Base-by-base conservation (phyloP, 2,113 vertebrate genomes). In the Chaetura pelagica region DNA sequence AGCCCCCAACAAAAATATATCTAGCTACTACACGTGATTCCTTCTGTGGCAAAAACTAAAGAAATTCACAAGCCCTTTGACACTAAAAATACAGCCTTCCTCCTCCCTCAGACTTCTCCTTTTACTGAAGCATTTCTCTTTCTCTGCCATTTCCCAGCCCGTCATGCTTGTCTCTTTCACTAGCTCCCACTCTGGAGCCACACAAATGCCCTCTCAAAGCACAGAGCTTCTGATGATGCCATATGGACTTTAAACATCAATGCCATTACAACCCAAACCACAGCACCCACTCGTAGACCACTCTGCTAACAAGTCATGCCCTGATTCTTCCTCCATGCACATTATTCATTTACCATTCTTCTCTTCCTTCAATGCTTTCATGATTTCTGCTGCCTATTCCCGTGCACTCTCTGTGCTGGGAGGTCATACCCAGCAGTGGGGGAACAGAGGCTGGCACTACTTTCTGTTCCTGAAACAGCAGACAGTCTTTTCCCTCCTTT, bases 31-130 rank as follows among this genome's bases (percentile, higher is more conserved):
- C 52, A 24, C 0, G 40, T n/a, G 84, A 85, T 77, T 69, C 34
- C 63, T 89, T 40, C 1, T 0, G 30, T 23, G 51, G 86, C 66
- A 93, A 90, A 87, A 62, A 32, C 26, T 76, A 77, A 21, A 82
- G 29, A 48, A 34, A 52, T 51, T 76, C 81, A 85, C 49, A 80
- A 84, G 52, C 49, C 54, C 30, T 76, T 18, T 38, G 73, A 24
- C 75, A 24, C 72, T 88, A 96, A 91, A 93, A 90, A 77, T 69
- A 86, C 1, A 77, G 85, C 64, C 89, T 93, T 87, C 93, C 64
- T 93, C 74, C 74, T 85, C 55, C 40, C 87, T 77, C 15, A 8
- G 59, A 95, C 94, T 97, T 96, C 91, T 82, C 87, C 69, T 94
- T 96, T 95, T 9, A 10, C 87, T 88, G 71, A 17, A 80, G 10